Percentiles rank a stretch among this genome's conserved stretches.
These are phyloP conservation scores for Ardeotis arabs DNA, from an alignment of 2,113 vertebrate genomes.

Conservation along the genomic window DNA sequence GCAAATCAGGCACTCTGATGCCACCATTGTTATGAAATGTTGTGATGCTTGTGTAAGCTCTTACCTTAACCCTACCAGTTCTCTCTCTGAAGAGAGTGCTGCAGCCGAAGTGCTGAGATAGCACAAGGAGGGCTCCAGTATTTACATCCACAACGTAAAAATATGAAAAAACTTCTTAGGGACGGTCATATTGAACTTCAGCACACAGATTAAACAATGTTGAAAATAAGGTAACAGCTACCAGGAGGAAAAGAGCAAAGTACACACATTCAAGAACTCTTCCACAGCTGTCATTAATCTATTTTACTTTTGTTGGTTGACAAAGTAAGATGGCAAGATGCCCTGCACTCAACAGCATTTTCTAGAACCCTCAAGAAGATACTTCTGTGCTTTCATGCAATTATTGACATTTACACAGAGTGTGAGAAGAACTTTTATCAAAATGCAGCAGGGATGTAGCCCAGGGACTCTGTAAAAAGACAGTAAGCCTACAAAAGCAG, in stretches of 20 bases:
- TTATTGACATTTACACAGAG: not conserved
- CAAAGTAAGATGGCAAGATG: not conserved
- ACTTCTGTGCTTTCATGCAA: not conserved
- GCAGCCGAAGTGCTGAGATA: not conserved
- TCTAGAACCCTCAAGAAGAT: not conserved
- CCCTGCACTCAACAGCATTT: rapidly evolving
- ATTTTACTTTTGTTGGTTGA: not conserved
- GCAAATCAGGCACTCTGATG: not conserved
- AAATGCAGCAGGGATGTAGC: not conserved
- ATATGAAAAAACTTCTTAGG: not conserved
- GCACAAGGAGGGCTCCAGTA: not conserved
- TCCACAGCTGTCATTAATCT: not conserved
- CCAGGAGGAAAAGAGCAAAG: not conserved
- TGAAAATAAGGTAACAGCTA: not conserved
- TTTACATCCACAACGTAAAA: not conserved
- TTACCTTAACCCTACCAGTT: not conserved
- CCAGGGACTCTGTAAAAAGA: not conserved
- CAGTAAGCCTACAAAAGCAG: not conserved
- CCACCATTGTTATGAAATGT: not conserved
- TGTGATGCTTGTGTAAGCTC: not conserved
- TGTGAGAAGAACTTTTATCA: not conserved
- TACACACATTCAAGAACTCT: not conserved
- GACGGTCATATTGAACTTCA: not conserved
- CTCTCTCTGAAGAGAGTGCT: not conserved
- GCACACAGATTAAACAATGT: not conserved